Conservation (phyloP, 1,140 invertebrate species). For the Anoplophora glabripennis region DNA sequence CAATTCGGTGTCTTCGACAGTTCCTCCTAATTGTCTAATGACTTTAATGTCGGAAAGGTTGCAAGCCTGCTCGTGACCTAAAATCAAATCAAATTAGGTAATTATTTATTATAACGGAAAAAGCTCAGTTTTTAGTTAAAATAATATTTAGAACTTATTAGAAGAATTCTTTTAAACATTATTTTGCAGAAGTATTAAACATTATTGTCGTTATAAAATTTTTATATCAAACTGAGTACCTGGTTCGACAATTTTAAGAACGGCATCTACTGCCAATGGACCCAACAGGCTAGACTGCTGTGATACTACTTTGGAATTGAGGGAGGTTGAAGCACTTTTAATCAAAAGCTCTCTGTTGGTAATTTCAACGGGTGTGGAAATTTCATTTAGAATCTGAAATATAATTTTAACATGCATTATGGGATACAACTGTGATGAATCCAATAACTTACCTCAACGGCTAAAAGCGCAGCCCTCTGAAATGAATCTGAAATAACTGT, state of each 20-base stretch:
- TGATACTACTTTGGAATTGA: conserved; percentile 99
- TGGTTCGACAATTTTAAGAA: conserved; percentile 74
- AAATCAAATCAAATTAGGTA: too few species aligned
- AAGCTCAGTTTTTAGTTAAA: too few species aligned
- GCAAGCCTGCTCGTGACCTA: conserved; percentile 58
- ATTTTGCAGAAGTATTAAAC: too few species aligned
- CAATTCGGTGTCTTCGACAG: conserved; percentile 96
- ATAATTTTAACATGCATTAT: neutral
- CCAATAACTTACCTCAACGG: conserved; percentile 61
- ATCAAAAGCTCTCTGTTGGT: conserved; percentile 83
- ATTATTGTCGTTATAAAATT: too few species aligned
- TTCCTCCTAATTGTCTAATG: conserved; percentile 93
- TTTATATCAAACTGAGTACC: conserved; percentile 25
- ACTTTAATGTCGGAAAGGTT: conserved; percentile 90
- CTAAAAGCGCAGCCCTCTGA: conserved; percentile 82
- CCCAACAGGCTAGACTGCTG: conserved; percentile 94
- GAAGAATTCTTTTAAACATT: too few species aligned
- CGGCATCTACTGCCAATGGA: conserved; percentile 96
- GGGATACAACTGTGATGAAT: neutral
- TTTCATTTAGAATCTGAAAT: conserved; percentile 71
- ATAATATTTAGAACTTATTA: too few species aligned
- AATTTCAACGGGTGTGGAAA: conserved; percentile 86
- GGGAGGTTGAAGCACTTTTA: conserved; percentile 93
- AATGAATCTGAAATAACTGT: conserved; percentile 97
- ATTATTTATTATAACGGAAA: too few species aligned